A percentile compares a stretch with the other conserved stretches of the same genome.
Evolutionary conservation across 1,140 invertebrate species (phyloP).

Genomic region (Penaeus japonicus): DNA sequence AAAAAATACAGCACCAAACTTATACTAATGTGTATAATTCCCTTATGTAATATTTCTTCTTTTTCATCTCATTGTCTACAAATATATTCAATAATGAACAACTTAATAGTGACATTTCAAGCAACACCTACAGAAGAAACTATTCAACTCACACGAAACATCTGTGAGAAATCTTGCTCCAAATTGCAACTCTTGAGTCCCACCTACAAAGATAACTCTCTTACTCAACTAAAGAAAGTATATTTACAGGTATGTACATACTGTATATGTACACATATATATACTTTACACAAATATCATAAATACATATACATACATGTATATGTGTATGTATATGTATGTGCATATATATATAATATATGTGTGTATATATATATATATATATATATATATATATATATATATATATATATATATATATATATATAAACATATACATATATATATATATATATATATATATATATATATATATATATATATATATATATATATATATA

Average conservation of each 20-base stretch:
- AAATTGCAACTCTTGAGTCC: not conserved
- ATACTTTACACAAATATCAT: not conserved
- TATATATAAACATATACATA: not conserved
- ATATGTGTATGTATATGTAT: constrained; percentile 13
- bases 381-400: not conserved
- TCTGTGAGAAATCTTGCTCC: too few relatives aligned
- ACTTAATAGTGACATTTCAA: too few relatives aligned
- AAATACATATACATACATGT: not conserved
- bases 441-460: not conserved
- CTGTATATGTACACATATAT: not conserved
- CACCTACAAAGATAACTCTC: not conserved
- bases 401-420: not conserved
- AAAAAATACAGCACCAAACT: not conserved
- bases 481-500: constrained; percentile 4
- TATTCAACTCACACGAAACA: too few relatives aligned
- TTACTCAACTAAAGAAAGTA: not conserved
- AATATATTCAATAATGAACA: too few relatives aligned
- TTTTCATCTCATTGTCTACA: not conserved
- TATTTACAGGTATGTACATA: not conserved
- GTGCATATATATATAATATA: constrained; percentile 7
- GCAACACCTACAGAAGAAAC: too few relatives aligned
- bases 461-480: not conserved
- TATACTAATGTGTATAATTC: not conserved
- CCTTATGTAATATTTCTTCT: too few relatives aligned
- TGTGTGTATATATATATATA: not conserved